Percentiles rank a stretch among this genome's conserved stretches.
phyloP scores from a whole-genome alignment of 2,888 invertebrate genomes.

The Amphipoea lucens region DNA sequence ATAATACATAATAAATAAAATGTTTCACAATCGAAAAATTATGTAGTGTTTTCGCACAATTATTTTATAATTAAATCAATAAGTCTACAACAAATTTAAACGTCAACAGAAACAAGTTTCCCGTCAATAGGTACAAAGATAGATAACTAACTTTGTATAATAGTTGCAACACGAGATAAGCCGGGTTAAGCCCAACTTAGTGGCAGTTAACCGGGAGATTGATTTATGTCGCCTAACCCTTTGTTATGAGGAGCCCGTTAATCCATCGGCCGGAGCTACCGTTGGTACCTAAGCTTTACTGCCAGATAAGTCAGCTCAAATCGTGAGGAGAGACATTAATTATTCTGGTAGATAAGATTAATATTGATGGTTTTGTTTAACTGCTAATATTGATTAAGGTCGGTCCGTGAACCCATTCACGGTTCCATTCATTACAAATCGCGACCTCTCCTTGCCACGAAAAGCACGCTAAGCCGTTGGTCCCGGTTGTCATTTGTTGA shows the following conservation, averaged over 20 bases:
- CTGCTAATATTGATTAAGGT: not conserved
- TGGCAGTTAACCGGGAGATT: conserved; percentile 48
- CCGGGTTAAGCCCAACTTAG: conserved; percentile 47
- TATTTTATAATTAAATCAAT: not conserved
- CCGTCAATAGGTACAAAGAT: conserved; percentile 9
- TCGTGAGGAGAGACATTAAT: conserved; percentile 37
- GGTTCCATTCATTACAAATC: not conserved
- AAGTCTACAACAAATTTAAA: not conserved
- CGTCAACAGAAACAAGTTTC: not conserved
- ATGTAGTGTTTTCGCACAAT: too few relatives aligned
- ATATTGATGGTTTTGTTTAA: conserved; percentile 20
- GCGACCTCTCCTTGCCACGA: not conserved
- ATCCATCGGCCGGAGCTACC: conserved; percentile 40
- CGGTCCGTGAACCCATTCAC: not conserved
- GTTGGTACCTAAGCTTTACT: conserved; percentile 23
- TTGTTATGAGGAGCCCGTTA: conserved; percentile 56
- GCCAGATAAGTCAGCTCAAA: conserved; percentile 43
- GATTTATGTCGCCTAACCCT: conserved; percentile 56
- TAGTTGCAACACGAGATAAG: conserved; percentile 52
- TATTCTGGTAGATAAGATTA: conserved; percentile 20
- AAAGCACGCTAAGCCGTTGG: not conserved
- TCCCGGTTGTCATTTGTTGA: not conserved
- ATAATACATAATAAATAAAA: too few relatives aligned
- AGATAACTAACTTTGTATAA: conserved; percentile 31
- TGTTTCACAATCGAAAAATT: not conserved